phyloP scores from a whole-genome alignment of 1,140 invertebrate species.

The Anoplolepis gracilipes region DNA sequence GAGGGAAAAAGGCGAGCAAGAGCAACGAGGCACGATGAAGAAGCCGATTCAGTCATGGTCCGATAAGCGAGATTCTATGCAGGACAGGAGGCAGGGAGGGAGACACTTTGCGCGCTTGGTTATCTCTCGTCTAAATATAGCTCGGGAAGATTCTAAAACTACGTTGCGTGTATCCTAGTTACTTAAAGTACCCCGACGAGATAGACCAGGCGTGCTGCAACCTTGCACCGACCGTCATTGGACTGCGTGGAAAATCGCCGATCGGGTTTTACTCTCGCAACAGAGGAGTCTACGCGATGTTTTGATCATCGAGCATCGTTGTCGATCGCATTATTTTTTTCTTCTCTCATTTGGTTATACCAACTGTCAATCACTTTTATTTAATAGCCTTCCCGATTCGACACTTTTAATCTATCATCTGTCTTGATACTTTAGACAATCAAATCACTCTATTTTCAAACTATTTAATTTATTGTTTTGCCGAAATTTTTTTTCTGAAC shows the following conservation, averaged over 20 bases:
- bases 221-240: conserved; percentile 27
- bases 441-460: too few species aligned
- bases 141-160: conserved; percentile 70
- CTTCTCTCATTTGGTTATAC: not conserved
- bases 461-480: too few species aligned
- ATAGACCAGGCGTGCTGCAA: conserved; percentile 5
- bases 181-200: conserved; percentile 28
- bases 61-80: conserved; percentile 76
- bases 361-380: not conserved
- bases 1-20: conserved; percentile 62
- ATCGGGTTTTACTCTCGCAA: conserved; percentile 49
- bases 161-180: conserved; percentile 71
- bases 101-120: conserved; percentile 74
- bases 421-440: too few species aligned
- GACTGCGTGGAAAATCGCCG: conserved; percentile 35
- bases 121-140: conserved; percentile 79
- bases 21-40: conserved; percentile 65
- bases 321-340: not conserved
- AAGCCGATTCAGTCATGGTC: conserved; percentile 76
- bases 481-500: too few species aligned
- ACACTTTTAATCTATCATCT: too few species aligned
- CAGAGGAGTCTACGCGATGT: not conserved
- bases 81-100: not conserved
- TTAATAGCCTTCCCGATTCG: too few species aligned
- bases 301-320: not conserved